These are phyloP conservation scores for Hymenopus coronatus DNA, from an alignment of 2,888 invertebrate species.

Conservation along the genomic window DNA sequence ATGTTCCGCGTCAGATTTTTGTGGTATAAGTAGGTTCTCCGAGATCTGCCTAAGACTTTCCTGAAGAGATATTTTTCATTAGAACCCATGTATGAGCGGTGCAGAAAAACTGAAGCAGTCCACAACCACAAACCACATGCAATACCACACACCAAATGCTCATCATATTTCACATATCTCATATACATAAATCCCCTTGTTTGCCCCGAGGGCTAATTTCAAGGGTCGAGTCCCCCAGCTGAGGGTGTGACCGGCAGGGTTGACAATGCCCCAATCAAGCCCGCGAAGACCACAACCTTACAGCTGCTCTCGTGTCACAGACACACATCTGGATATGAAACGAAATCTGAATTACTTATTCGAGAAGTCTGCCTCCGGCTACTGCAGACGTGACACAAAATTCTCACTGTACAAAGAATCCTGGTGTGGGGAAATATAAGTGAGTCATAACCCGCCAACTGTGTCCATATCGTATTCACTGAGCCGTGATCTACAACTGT, in stretches of 20 bases:
- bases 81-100: too few relatives aligned
- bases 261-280: constrained; percentile 16
- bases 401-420: background rate
- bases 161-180: constrained; percentile 15
- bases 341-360: constrained; percentile 25
- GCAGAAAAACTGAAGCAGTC: too few relatives aligned
- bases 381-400: background rate
- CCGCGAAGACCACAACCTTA: background rate
- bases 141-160: background rate
- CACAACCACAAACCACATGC: background rate
- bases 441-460: background rate
- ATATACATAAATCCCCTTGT: constrained; percentile 18
- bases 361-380: background rate
- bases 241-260: background rate
- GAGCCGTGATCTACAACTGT: too few relatives aligned
- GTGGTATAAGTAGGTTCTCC: too few relatives aligned
- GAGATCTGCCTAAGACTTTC: too few relatives aligned
- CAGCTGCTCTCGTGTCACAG: background rate
- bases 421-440: background rate
- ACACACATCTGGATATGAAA: constrained; percentile 21
- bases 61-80: too few relatives aligned
- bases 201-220: constrained; percentile 19
- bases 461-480: too few relatives aligned
- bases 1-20: too few relatives aligned
- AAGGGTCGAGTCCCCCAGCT: constrained; percentile 6